A percentile compares a stretch with the other conserved stretches of the same genome.
These are phyloP conservation scores for Orthonyx spaldingii DNA, from an alignment of 2,113 vertebrate genomes.

Conservation along the genomic window DNA sequence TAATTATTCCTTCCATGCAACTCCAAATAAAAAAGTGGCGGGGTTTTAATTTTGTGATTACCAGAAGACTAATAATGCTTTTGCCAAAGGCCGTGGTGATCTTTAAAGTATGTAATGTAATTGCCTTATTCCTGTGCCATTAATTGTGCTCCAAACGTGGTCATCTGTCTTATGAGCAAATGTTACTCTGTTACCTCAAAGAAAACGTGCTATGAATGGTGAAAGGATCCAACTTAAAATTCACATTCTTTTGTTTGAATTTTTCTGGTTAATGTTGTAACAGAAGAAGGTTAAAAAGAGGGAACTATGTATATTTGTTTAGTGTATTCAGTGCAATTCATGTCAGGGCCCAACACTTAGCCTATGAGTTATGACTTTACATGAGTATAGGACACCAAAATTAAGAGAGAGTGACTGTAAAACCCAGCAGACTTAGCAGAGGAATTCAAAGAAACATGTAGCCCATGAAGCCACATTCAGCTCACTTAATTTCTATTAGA, in stretches of 20 bases:
- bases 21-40: not conserved
- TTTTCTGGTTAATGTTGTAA: not conserved
- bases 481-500: not conserved
- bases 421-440: not conserved
- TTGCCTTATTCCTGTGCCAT: slow-evolving; percentile 23
- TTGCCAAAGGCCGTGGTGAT: slow-evolving; percentile 24
- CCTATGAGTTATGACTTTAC: not conserved
- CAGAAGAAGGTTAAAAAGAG: not conserved
- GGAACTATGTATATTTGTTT: not conserved
- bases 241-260: not conserved
- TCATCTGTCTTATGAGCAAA: slow-evolving; percentile 28
- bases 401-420: not conserved
- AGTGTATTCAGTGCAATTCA: not conserved
- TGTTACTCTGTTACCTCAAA: not conserved
- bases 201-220: not conserved
- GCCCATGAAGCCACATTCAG: not conserved
- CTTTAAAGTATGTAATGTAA: slow-evolving; percentile 20
- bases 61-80: slow-evolving; percentile 16
- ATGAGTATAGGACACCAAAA: not conserved
- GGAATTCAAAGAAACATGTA: not conserved
- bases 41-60: slow-evolving; percentile 40
- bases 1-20: not conserved
- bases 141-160: not conserved
- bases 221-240: not conserved
- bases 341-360: not conserved